Conservation (phyloP, 2,888 invertebrate species). For the Plebejus argus region DNA sequence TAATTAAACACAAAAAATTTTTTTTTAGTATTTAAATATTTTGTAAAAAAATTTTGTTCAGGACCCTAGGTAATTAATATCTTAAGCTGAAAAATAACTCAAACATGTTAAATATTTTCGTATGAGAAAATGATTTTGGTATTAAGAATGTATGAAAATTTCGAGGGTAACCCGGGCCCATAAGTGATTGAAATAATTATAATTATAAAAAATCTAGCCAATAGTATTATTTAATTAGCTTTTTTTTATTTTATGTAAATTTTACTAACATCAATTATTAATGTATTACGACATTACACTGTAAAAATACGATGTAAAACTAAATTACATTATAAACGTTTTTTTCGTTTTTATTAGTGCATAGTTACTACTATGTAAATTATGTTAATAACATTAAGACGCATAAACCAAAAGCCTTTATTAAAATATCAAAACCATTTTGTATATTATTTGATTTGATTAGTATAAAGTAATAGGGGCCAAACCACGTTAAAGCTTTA, state of each 20-base stretch:
- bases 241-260: no score
- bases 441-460: no score
- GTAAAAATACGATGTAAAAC: not conserved
- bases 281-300: not conserved
- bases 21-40: no score
- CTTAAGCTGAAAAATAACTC: no score
- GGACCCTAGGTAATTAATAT: no score
- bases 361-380: not conserved
- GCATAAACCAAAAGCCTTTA: constrained; percentile 22
- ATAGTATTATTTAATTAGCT: not conserved
- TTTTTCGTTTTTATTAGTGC: not conserved
- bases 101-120: no score
- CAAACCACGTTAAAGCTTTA: constrained; percentile 25
- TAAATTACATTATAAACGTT: not conserved
- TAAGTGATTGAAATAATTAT: not conserved
- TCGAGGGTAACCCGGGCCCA: no score
- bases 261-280: no score
- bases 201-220: not conserved
- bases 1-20: no score
- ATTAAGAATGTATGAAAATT: no score
- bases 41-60: no score
- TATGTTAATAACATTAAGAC: not conserved
- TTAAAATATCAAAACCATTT: constrained; percentile 5
- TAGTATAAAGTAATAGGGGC: not conserved
- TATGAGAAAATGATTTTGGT: no score